Conservation (phyloP, 2,113 vertebrate genomes). For the Daboia siamensis region DNA sequence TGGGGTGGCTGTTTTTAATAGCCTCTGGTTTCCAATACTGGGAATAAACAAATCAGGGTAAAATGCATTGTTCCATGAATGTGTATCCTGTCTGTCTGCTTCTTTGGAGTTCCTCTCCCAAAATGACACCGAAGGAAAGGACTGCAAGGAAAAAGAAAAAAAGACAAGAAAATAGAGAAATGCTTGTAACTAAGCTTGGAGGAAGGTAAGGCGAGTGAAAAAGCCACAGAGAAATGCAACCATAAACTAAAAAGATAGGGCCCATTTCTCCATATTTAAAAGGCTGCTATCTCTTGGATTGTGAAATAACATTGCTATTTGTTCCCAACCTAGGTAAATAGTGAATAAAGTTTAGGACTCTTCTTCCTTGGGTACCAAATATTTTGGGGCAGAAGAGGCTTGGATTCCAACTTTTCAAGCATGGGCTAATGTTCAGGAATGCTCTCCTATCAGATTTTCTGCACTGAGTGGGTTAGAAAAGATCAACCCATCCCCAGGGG, state of each 20-base stretch:
- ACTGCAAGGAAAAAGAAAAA: neutral
- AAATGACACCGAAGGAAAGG: constrained; percentile 2
- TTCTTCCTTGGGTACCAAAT: neutral
- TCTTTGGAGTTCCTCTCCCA: constrained; percentile 41
- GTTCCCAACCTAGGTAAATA: neutral
- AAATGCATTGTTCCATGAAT: neutral
- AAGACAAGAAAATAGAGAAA: neutral
- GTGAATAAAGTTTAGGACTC: neutral
- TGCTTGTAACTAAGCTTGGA: neutral
- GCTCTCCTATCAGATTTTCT: neutral
- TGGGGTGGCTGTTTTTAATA: constrained; percentile 42
- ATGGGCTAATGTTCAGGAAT: neutral
- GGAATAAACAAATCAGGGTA: constrained; percentile 27
- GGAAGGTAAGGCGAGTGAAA: neutral
- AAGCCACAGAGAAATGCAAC: neutral
- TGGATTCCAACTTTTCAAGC: neutral
- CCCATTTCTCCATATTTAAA: neutral
- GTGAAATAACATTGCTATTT: neutral
- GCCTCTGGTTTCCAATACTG: neutral
- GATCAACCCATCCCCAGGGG: neutral
- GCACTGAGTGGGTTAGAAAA: neutral
- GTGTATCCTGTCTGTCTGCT: neutral
- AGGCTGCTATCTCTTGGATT: neutral
- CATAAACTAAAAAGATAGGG: neutral
- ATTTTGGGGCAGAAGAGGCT: neutral